Evolutionary conservation across 2,797 vertebrate species (phyloP).

Genomic region (Poecilia picta): DNA sequence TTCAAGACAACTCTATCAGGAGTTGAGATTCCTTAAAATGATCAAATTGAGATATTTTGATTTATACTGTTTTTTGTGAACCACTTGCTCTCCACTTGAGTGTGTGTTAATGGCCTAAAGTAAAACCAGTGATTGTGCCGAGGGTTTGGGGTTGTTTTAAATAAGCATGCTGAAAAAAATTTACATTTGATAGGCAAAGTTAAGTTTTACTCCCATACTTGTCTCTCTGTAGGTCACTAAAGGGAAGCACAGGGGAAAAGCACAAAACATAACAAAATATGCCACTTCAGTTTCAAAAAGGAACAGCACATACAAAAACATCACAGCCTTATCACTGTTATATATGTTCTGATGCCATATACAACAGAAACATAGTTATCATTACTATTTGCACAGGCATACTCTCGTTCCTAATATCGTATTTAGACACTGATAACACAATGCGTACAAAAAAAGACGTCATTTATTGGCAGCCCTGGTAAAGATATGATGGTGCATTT

Average conservation of each 20-base stretch:
- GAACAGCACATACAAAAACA: constrained; percentile 54
- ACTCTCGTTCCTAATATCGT: constrained; percentile 4
- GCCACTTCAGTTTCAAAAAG: constrained; percentile 84
- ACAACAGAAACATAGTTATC: constrained; percentile 14
- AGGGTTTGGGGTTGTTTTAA: constrained; percentile 73
- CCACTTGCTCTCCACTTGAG: constrained; percentile 92
- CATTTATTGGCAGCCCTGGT: neutral
- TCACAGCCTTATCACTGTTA: constrained; percentile 20
- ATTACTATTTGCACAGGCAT: neutral
- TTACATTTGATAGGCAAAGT: constrained; percentile 99
- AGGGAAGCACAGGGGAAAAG: constrained; percentile 94
- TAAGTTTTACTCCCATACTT: constrained; percentile 99
- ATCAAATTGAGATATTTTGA: constrained; percentile 33
- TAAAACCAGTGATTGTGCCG: constrained; percentile 95
- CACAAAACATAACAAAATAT: constrained; percentile 87
- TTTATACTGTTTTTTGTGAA: constrained; percentile 85
- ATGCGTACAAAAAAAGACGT: neutral
- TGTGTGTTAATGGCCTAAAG: constrained; percentile 93
- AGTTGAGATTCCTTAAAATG: constrained; percentile 28
- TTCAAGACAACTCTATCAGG: constrained; percentile 45
- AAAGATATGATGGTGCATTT: neutral
- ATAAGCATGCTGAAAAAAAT: constrained; percentile 99
- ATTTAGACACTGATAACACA: constrained; percentile 17
- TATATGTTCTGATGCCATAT: constrained; percentile 35
- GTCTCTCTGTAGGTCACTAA: constrained; percentile 99